These are phyloP conservation scores for Ditula angustiorana DNA, from an alignment of 2,888 invertebrate species.

Conservation along the genomic window DNA sequence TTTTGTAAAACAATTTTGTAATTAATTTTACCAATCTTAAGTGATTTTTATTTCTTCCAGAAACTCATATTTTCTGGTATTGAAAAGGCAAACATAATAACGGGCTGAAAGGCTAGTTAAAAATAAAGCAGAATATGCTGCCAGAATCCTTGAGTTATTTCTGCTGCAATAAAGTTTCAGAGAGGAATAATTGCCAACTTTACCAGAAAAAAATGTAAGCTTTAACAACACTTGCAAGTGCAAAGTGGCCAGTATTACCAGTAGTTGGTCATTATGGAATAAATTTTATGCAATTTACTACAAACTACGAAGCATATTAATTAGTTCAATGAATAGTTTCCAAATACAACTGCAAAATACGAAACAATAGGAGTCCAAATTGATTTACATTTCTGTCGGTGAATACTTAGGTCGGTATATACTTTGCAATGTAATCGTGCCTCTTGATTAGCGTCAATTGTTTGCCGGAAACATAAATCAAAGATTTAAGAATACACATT, in stretches of 20 bases:
- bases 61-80: neutral
- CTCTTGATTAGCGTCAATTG: too few relatives aligned
- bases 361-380: slow-evolving; percentile 16
- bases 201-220: slow-evolving; percentile 19
- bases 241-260: slow-evolving; percentile 22
- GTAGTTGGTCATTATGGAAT: slow-evolving; percentile 12
- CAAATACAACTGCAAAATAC: slow-evolving; percentile 14
- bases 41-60: neutral
- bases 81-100: neutral
- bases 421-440: neutral
- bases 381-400: neutral
- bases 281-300: slow-evolving; percentile 18
- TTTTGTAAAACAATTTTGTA: too few relatives aligned
- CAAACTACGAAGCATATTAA: slow-evolving; percentile 16
- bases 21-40: too few relatives aligned
- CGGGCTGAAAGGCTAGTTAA: neutral
- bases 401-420: neutral
- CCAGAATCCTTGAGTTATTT: slow-evolving; percentile 20
- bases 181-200: slow-evolving; percentile 38
- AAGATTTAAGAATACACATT: too few relatives aligned
- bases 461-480: too few relatives aligned
- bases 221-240: slow-evolving; percentile 21
- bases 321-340: slow-evolving; percentile 29
- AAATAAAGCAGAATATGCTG: slow-evolving; percentile 20
- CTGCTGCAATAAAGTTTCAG: slow-evolving; percentile 30